Percentiles rank a stretch among this genome's conserved stretches.
Conservation (phyloP, 2,888 invertebrate species). For the Lissonota sp. region DNA sequence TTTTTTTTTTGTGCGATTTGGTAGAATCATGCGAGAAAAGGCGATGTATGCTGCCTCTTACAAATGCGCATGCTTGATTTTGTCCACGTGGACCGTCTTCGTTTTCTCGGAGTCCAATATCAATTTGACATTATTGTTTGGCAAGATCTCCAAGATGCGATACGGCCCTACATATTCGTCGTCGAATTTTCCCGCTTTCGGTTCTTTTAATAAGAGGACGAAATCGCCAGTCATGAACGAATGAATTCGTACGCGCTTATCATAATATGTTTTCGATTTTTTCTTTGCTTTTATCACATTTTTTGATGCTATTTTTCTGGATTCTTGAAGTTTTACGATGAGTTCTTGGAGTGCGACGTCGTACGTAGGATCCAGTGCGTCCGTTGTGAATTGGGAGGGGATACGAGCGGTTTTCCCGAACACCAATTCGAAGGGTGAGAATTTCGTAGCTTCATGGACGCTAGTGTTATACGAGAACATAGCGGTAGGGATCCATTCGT, state of each 20-base stretch:
- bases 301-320: background rate
- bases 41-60: constrained; percentile 8
- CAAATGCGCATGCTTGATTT: constrained; percentile 15
- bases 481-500: constrained; percentile 41
- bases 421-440: constrained; percentile 50
- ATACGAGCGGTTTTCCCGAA: constrained; percentile 42
- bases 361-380: constrained; percentile 6
- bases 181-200: background rate
- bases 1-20: no score
- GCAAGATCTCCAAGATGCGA: background rate
- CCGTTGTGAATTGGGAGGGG: constrained; percentile 21
- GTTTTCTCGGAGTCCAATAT: background rate
- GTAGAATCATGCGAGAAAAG: no score
- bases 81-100: constrained; percentile 7
- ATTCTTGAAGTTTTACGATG: background rate
- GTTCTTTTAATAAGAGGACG: background rate
- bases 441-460: constrained; percentile 47
- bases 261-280: constrained; percentile 19
- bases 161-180: constrained; percentile 4
- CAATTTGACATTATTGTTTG: constrained; percentile 17
- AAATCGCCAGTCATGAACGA: background rate
- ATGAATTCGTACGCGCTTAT: background rate
- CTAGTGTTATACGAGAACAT: constrained; percentile 55
- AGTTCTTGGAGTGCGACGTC: background rate
- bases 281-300: constrained; percentile 5